A percentile compares a stretch with the other conserved stretches of the same genome.
These are phyloP conservation scores for Ptychobarbus kaznakovi DNA, from an alignment of 2,797 vertebrate species.

Conservation along the genomic window DNA sequence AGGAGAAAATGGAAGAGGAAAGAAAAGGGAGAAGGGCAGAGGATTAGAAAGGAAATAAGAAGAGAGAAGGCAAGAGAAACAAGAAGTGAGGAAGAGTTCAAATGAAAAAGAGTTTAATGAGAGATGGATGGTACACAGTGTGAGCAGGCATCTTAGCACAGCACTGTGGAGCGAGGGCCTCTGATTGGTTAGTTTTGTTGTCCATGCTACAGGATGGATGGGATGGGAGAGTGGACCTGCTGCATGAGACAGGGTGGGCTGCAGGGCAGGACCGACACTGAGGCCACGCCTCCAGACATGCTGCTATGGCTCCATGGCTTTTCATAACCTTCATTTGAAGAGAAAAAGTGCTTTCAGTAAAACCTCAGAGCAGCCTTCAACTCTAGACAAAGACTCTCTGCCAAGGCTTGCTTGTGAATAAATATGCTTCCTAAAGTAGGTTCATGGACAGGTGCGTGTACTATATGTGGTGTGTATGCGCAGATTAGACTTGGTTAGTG, in stretches of 20 bases:
- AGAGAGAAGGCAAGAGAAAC: neutral
- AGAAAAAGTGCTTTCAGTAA: constrained; percentile 89
- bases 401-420: constrained; percentile 55
- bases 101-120: constrained; percentile 51
- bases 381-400: constrained; percentile 67
- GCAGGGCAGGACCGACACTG: constrained; percentile 88
- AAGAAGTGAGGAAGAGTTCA: constrained; percentile 30
- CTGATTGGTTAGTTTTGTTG: constrained; percentile 88
- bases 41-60: constrained; percentile 44
- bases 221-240: constrained; percentile 90
- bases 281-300: constrained; percentile 88
- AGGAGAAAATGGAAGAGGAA: neutral
- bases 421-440: constrained; percentile 2
- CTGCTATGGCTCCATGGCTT: constrained; percentile 93
- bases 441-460: constrained; percentile 29
- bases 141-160: constrained; percentile 82
- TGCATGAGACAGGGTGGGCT: constrained; percentile 89
- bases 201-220: constrained; percentile 92
- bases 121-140: constrained; percentile 69
- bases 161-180: constrained; percentile 71
- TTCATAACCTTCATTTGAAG: constrained; percentile 91
- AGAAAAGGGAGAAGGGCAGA: constrained; percentile 52
- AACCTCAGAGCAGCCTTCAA: constrained; percentile 86
- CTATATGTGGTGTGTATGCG: constrained; percentile 48
- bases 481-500: constrained; percentile 46